These are phyloP conservation scores for Drosophila tanythrix DNA, from an alignment of 2,888 invertebrate genomes.

Conservation along the genomic window DNA sequence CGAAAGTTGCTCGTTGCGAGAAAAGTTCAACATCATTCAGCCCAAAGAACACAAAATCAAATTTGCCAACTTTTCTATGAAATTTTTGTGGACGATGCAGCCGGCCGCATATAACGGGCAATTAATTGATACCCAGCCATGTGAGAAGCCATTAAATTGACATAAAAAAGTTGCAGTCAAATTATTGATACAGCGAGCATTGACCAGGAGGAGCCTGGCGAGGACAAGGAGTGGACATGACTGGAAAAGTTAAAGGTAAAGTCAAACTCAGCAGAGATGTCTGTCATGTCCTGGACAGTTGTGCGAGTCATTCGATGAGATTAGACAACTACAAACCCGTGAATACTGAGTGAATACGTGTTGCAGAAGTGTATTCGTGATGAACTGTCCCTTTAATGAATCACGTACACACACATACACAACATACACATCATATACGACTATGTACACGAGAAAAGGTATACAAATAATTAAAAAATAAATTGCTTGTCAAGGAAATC, in stretches of 20 bases:
- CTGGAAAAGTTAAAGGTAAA: conserved; percentile 10
- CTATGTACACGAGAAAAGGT: no score
- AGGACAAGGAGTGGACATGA: no score
- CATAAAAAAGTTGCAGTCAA: conserved; percentile 25
- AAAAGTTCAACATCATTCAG: conserved; percentile 46
- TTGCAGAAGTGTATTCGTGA: neutral
- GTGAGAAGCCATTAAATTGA: conserved; percentile 60
- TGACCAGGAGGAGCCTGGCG: neutral
- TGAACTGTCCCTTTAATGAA: neutral
- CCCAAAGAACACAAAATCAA: conserved; percentile 23
- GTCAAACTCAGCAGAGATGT: conserved; percentile 4
- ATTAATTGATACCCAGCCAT: conserved; percentile 73
- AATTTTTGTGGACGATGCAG: conserved; percentile 68
- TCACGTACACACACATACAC: neutral
- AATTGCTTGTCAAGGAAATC: neutral
- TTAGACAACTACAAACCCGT: conserved; percentile 47
- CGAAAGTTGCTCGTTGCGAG: conserved; percentile 42
- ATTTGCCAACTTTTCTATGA: conserved; percentile 50
- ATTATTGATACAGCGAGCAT: conserved; percentile 28
- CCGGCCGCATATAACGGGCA: conserved; percentile 58
- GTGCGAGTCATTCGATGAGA: conserved; percentile 66
- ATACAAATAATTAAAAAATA: neutral
- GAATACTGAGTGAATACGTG: conserved; percentile 1
- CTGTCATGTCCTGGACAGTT: conserved; percentile 42
- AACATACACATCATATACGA: neutral